phyloP scores from a whole-genome alignment of 2,113 vertebrate genomes.

The Fulica atra region DNA sequence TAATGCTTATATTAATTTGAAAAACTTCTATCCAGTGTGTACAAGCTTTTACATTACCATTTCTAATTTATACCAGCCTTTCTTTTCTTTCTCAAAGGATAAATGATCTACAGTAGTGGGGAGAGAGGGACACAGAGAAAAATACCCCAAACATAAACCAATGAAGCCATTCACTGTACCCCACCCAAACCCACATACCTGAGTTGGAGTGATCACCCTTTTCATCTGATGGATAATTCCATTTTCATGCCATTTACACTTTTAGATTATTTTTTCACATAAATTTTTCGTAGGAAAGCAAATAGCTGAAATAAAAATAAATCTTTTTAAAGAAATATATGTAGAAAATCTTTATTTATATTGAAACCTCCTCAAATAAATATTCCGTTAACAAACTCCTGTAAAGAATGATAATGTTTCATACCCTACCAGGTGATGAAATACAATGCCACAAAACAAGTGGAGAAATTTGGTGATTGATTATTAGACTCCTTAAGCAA shows the following conservation, averaged over 20 bases:
- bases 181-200: conserved; percentile 41
- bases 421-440: conserved; percentile 76
- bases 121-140: neutral
- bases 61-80: conserved; percentile 77
- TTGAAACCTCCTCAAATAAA: conserved; percentile 80
- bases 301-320: conserved; percentile 79
- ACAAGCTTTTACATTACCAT: conserved; percentile 75
- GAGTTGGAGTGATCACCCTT: neutral
- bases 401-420: conserved; percentile 77
- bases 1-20: conserved; percentile 76
- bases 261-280: conserved; percentile 59
- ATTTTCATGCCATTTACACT: conserved; percentile 61
- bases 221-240: conserved; percentile 61
- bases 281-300: conserved; percentile 76
- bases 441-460: conserved; percentile 76
- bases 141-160: conserved; percentile 38
- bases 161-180: conserved; percentile 1
- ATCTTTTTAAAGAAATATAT: conserved; percentile 71
- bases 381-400: conserved; percentile 74
- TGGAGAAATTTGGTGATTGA: conserved; percentile 78
- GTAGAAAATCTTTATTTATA: conserved; percentile 78
- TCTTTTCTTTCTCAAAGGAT: conserved; percentile 46
- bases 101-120: conserved; percentile 50
- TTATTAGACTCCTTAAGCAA: conserved; percentile 71
- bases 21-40: conserved; percentile 67